phyloP scores from a whole-genome alignment of 2,797 vertebrate genomes.

The Betta splendens region DNA sequence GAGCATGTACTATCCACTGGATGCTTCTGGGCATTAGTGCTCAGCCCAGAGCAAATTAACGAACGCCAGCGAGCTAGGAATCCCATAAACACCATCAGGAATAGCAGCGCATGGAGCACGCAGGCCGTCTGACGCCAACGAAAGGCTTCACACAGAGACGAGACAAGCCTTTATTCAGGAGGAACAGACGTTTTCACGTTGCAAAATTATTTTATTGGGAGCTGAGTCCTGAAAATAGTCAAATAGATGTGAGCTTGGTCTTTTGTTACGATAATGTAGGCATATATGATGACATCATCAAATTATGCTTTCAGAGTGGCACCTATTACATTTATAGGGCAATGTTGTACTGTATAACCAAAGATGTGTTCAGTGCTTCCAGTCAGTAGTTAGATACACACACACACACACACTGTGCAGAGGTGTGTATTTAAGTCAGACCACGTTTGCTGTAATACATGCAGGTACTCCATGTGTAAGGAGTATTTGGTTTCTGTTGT shows the following conservation, averaged over 20 bases:
- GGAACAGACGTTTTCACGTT: too few species aligned
- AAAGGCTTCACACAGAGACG: too few species aligned
- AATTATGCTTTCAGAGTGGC: constrained; percentile 6
- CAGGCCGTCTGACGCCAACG: constrained; percentile 23
- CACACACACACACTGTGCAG: constrained; percentile 5
- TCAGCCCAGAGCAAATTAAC: constrained; percentile 51
- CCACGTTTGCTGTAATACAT: constrained; percentile 37
- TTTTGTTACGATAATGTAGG: constrained; percentile 24
- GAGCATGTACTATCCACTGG: constrained; percentile 38
- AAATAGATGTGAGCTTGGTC: constrained; percentile 2
- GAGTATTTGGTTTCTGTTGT: constrained; percentile 30
- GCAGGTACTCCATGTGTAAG: constrained; percentile 39
- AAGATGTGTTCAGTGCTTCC: constrained; percentile 54
- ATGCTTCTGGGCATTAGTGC: constrained; percentile 54
- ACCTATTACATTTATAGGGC: constrained; percentile 30
- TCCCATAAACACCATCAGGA: constrained; percentile 66
- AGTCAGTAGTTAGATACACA: constrained; percentile 4
- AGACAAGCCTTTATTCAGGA: too few species aligned
- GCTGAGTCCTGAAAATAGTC: neutral
- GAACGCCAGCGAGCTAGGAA: constrained; percentile 51
- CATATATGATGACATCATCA: neutral
- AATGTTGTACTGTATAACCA: constrained; percentile 48
- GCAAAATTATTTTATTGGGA: too few species aligned
- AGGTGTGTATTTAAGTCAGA: constrained; percentile 19
- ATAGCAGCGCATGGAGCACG: constrained; percentile 51